Evolutionary conservation across 2,888 invertebrate genomes (phyloP).

Genomic region (Rhagonycha fulva): DNA sequence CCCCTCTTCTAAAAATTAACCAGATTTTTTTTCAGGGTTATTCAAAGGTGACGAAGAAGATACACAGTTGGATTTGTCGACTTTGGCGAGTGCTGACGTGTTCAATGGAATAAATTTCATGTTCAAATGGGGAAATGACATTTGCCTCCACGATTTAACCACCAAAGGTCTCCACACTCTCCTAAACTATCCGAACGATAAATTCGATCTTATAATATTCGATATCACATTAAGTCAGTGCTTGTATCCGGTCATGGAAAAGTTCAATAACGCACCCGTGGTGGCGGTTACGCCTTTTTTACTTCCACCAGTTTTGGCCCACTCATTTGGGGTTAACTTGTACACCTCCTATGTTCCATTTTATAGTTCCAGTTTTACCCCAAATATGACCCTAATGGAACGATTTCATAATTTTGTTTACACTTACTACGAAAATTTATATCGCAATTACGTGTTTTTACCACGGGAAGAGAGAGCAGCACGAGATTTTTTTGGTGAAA

Average conservation of each 20-base stretch:
- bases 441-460: conserved; percentile 27
- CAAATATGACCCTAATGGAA: conserved; percentile 36
- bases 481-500: conserved; percentile 35
- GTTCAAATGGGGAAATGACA: neutral
- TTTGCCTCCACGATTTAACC: conserved; percentile 24
- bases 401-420: conserved; percentile 35
- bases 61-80: neutral
- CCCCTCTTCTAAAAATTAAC: neutral
- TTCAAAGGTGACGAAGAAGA: neutral
- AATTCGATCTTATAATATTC: conserved; percentile 36
- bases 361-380: conserved; percentile 30
- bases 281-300: conserved; percentile 32
- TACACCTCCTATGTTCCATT: conserved; percentile 39
- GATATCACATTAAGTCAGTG: conserved; percentile 32
- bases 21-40: neutral
- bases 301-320: conserved; percentile 21
- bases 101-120: neutral
- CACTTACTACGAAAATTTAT: conserved; percentile 14
- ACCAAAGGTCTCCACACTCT: conserved; percentile 24
- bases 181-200: conserved; percentile 29
- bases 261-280: conserved; percentile 34
- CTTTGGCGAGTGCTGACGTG: neutral
- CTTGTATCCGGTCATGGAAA: conserved; percentile 33
- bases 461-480: conserved; percentile 32
- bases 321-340: conserved; percentile 37